Evolutionary conservation across 2,797 vertebrate species (phyloP).

Genomic region (Uromys caudimaculatus): DNA sequence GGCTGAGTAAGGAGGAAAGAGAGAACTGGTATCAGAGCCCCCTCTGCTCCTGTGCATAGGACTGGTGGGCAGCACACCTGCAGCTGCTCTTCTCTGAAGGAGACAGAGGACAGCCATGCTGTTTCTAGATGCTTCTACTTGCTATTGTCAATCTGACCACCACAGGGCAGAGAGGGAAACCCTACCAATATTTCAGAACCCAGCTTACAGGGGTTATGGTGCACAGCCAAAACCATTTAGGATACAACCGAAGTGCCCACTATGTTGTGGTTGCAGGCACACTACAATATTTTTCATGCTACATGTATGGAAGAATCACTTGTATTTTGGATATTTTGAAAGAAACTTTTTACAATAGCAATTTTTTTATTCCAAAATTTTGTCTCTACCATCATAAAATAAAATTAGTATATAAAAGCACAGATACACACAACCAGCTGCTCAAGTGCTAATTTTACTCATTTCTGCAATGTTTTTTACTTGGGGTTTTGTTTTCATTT

Average conservation of each 20-base stretch:
- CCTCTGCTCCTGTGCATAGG: neutral
- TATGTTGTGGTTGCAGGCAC: accelerated
- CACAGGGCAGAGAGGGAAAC: neutral
- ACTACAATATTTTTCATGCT: neutral
- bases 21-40: neutral
- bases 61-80: constrained; percentile 36
- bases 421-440: neutral
- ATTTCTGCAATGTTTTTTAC: neutral
- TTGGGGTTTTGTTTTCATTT: neutral
- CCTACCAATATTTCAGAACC: accelerated
- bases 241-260: neutral
- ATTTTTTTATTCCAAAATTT: neutral
- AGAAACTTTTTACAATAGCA: neutral
- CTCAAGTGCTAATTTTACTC: neutral
- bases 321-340: neutral
- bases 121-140: neutral
- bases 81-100: neutral
- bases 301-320: constrained; percentile 2
- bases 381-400: neutral
- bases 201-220: neutral
- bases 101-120: neutral
- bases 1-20: constrained; percentile 61
- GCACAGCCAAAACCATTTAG: accelerated
- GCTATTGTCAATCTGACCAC: neutral
- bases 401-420: neutral